Conservation (phyloP, 2,888 invertebrate species). For the Apeira syringaria region DNA sequence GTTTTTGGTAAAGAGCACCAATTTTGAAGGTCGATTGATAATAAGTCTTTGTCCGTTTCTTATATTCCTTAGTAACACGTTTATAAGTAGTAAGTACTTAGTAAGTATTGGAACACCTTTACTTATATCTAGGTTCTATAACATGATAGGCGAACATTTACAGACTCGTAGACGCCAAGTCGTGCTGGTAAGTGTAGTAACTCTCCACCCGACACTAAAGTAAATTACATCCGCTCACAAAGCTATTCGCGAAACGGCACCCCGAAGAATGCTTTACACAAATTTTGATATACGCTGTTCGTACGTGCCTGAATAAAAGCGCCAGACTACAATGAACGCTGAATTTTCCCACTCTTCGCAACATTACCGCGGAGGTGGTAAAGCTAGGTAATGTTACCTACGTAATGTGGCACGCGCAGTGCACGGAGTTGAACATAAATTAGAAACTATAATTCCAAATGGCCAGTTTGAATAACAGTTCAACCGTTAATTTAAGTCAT, state of each 20-base stretch:
- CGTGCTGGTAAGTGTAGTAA: conserved; percentile 22
- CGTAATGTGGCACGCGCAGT: conserved; percentile 13
- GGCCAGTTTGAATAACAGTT: conserved; percentile 29
- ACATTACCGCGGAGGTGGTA: conserved; percentile 24
- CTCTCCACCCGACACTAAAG: conserved; percentile 33
- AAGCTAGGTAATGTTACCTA: conserved; percentile 21
- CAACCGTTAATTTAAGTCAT: conserved; percentile 34
- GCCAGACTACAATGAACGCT: conserved; percentile 25
- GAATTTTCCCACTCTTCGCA: conserved; percentile 33
- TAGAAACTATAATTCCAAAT: conserved; percentile 31
- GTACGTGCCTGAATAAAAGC: conserved; percentile 32
- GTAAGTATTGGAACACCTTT: no score
- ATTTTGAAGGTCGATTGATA: no score
- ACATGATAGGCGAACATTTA: conserved; percentile 18
- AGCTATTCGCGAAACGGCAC: conserved; percentile 37
- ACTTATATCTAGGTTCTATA: no score
- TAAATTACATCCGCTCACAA: conserved; percentile 41
- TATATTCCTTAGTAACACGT: no score
- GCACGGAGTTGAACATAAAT: conserved; percentile 30
- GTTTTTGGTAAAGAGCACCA: no score
- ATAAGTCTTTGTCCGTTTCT: no score
- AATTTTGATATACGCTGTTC: conserved; percentile 41
- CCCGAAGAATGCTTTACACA: conserved; percentile 39
- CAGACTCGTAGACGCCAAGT: conserved; percentile 12
- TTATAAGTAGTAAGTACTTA: no score